phyloP scores from a whole-genome alignment of 2,113 vertebrate genomes.

The Eidolon helvum region DNA sequence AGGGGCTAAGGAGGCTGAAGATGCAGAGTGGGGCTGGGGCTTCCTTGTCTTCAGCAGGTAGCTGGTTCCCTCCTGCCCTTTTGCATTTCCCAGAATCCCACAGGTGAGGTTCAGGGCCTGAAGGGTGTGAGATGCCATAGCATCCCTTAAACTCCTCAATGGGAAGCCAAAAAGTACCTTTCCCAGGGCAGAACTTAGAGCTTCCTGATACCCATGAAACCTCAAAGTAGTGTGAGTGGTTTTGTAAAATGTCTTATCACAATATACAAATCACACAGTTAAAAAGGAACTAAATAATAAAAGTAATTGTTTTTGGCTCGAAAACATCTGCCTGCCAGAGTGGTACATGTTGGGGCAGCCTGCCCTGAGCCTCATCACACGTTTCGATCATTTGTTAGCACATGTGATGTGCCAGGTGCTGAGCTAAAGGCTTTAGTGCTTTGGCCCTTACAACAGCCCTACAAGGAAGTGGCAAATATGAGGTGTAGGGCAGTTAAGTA shows the following conservation, averaged over 20 bases:
- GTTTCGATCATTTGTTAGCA: neutral
- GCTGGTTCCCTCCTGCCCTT: neutral
- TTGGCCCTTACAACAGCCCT: neutral
- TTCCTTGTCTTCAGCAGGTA: neutral
- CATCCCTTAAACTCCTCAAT: neutral
- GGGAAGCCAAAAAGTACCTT: neutral
- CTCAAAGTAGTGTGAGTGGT: neutral
- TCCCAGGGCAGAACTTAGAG: neutral
- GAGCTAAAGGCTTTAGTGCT: neutral
- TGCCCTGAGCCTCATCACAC: neutral
- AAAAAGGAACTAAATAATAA: neutral
- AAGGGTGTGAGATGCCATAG: neutral
- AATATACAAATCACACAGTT: neutral
- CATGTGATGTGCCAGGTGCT: neutral
- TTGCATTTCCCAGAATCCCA: neutral
- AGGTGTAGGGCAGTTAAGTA: neutral
- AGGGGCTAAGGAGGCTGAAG: neutral
- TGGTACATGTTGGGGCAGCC: neutral
- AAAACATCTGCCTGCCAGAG: neutral
- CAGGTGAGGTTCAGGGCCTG: neutral
- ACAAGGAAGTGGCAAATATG: neutral
- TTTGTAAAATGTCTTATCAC: neutral
- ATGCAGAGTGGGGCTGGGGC: neutral
- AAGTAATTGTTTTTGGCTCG: neutral
- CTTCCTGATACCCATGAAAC: neutral